Conservation (phyloP, 2,888 invertebrate species). For the Eudasyphora cyanicolor region DNA sequence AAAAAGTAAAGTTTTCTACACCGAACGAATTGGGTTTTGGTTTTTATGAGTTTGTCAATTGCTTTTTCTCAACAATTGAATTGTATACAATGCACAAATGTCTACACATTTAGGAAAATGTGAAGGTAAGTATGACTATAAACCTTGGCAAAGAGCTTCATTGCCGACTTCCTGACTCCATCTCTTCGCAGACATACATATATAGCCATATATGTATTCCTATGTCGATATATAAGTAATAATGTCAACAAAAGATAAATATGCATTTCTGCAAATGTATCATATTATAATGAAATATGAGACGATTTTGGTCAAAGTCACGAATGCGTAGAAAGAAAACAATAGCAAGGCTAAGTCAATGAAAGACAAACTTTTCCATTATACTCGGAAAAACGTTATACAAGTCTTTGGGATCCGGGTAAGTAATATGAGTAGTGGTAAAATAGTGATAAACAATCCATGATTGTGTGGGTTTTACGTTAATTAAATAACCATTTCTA, state of each 20-base stretch:
- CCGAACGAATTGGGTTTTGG: not conserved
- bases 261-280: conserved; percentile 20
- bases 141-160: conserved; percentile 37
- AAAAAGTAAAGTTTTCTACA: not conserved
- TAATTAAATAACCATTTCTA: too few relatives aligned
- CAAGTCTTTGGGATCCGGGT: not conserved
- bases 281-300: conserved; percentile 15
- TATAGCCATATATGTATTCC: not conserved
- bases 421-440: not conserved
- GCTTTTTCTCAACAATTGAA: too few relatives aligned
- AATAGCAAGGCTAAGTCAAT: not conserved
- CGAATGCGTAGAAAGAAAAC: not conserved
- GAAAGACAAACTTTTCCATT: not conserved
- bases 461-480: too few relatives aligned
- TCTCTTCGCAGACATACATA: not conserved
- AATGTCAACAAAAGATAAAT: not conserved
- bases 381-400: not conserved
- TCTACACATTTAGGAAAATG: not conserved
- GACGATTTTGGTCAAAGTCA: not conserved
- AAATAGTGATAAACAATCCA: too few relatives aligned
- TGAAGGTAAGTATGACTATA: conserved; percentile 21
- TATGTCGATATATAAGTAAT: not conserved
- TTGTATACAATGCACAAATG: not conserved
- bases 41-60: conserved; percentile 28
- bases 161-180: not conserved